These are phyloP conservation scores for Melanotus villosus DNA, from an alignment of 2,888 invertebrate species.

Conservation along the genomic window DNA sequence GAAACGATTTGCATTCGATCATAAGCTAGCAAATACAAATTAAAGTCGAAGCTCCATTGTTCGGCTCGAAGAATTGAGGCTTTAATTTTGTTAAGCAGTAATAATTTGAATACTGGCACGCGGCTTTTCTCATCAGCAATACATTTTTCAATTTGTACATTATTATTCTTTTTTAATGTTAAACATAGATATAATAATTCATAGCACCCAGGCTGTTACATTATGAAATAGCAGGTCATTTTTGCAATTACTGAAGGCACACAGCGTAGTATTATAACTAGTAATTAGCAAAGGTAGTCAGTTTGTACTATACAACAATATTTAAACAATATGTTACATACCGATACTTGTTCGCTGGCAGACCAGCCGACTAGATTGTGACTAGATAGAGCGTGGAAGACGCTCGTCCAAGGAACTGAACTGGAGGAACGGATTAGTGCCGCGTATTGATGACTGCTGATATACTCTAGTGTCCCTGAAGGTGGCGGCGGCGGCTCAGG, in stretches of 20 bases:
- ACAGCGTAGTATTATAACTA: conserved; percentile 75
- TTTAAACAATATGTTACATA: conserved; percentile 63
- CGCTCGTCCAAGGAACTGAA: conserved; percentile 56
- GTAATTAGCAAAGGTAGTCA: conserved; percentile 70
- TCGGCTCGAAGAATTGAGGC: background rate
- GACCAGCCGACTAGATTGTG: conserved; percentile 47
- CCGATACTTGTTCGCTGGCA: conserved; percentile 46
- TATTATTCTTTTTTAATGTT: conserved; percentile 58
- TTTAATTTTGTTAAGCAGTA: conserved; percentile 19
- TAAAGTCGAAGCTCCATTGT: conserved; percentile 4
- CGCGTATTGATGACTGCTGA: conserved; percentile 45
- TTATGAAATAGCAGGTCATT: conserved; percentile 71
- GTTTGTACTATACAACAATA: conserved; percentile 68
- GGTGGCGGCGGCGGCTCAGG: conserved; percentile 52
- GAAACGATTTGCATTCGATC: conserved; percentile 63
- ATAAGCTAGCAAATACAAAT: conserved; percentile 18
- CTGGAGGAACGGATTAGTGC: conserved; percentile 51
- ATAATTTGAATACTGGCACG: conserved; percentile 59
- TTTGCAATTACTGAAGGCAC: conserved; percentile 88
- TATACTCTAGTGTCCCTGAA: conserved; percentile 54
- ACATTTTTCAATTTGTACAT: conserved; percentile 54
- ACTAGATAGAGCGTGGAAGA: conserved; percentile 58
- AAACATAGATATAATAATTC: conserved; percentile 65
- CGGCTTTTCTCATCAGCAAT: conserved; percentile 50
- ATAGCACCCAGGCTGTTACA: conserved; percentile 68